Base-by-base conservation (phyloP, 2,797 vertebrate species). In the Arctocebus calabarensis region DNA sequence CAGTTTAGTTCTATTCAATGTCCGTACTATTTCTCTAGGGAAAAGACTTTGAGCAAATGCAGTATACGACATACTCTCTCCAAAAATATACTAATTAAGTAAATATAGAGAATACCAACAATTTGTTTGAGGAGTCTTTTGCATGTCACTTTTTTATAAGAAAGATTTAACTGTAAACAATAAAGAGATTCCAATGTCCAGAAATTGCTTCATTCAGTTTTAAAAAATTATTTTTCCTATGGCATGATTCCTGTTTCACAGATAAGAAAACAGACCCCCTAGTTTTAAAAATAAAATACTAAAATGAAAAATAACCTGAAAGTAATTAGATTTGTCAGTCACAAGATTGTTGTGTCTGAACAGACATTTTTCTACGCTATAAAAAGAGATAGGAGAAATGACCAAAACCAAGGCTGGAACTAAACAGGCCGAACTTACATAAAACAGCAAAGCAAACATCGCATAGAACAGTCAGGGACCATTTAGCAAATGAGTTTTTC, bases 401-500 rank as follows among this genome's bases (percentile, higher is more conserved):
- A 43, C 37, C n/a, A 45, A 92, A 93, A 64, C 70, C 43, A 37
- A 37, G 17, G 27, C 22, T 74, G 25, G 45, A 84, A 62, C 23
- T 13, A 89, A 84, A 27, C 27, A 79, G 20, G 22, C n/a, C 74
- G 59, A 55, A 55, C 66, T 95, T 66, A 84, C 40, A 70, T 34
- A 77, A 90, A 83, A 83, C 17, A 90, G 43, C 10, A 70, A 45
- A 89, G 93, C 45, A 64, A 95, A 87, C 71, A 94, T 27, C 48
- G 59, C 25, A 1, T 13, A 25, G 43, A n/a, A 4, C 64, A 83
- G 37, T 68, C 45, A 96, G 40, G 74, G 73, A n/a, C 64, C 81
- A 75, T 68, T 91, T 88, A 88, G 43, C 20, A 86, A 88, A 84
- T 79, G 79, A 90, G 37, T 55, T 90, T 96, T 77, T 92, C 84